Conservation (phyloP, 2,113 vertebrate genomes). For the Phyllopteryx taeniolatus region DNA sequence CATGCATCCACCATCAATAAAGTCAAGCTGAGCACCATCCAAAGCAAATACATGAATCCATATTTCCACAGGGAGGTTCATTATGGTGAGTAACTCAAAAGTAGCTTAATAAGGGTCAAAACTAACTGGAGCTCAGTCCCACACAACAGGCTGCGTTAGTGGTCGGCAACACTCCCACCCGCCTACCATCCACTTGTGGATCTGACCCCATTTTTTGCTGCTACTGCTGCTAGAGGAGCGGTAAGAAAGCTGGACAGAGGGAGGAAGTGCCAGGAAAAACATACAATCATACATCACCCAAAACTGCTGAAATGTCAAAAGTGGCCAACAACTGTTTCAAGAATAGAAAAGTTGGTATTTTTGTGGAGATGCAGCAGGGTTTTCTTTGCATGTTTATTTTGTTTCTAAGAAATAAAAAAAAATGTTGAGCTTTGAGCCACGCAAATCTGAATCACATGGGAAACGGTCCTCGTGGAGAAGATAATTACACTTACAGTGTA, state of each 20-base stretch:
- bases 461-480: not conserved
- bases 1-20: slow-evolving; percentile 45
- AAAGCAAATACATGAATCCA: slow-evolving; percentile 58
- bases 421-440: slow-evolving; percentile 5
- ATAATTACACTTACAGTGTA: not conserved
- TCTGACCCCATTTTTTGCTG: slow-evolving; percentile 92
- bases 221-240: slow-evolving; percentile 78
- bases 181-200: slow-evolving; percentile 99
- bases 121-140: slow-evolving; percentile 36
- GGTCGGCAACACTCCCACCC: slow-evolving; percentile 34
- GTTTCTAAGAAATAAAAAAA: not conserved
- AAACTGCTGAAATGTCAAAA: slow-evolving; percentile 46
- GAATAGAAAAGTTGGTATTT: slow-evolving; percentile 48
- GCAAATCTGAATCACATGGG: slow-evolving; percentile 9
- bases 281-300: slow-evolving; percentile 52
- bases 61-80: slow-evolving; percentile 53
- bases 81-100: slow-evolving; percentile 40
- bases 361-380: slow-evolving; percentile 56
- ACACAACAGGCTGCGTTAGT: slow-evolving; percentile 59
- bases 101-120: slow-evolving; percentile 36
- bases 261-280: slow-evolving; percentile 55
- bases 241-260: slow-evolving; percentile 79
- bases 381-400: slow-evolving; percentile 26
- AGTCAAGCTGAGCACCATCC: slow-evolving; percentile 23
- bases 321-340: slow-evolving; percentile 31